Evolutionary conservation across 2,797 vertebrate genomes (phyloP).

Genomic region (Alosa sapidissima): DNA sequence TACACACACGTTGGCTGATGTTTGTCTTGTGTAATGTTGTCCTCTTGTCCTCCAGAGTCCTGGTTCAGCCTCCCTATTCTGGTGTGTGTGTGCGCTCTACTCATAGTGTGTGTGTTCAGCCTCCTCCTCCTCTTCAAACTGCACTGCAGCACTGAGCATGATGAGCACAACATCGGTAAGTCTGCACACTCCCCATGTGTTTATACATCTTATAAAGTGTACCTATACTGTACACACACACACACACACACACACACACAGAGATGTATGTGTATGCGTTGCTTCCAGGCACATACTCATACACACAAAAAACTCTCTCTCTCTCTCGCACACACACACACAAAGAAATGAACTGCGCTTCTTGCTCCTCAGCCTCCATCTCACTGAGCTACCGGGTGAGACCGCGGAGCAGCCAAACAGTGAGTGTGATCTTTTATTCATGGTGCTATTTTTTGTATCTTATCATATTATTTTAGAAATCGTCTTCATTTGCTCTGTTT

Average conservation of each 20-base stretch:
- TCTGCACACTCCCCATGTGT: no score
- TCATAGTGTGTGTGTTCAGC: neutral
- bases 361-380: neutral
- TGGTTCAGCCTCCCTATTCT: neutral
- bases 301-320: no score
- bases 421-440: neutral
- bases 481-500: no score
- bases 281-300: no score
- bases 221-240: no score
- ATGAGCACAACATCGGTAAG: neutral
- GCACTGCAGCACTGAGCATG: neutral
- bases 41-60: neutral
- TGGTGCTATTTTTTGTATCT: no score
- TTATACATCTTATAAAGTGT: no score
- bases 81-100: constrained; percentile 1
- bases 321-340: neutral
- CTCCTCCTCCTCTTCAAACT: neutral
- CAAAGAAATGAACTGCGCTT: neutral
- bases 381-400: neutral
- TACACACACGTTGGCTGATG: neutral
- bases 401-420: neutral
- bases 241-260: no score
- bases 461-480: no score
- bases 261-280: no score
- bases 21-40: neutral